Conservation (phyloP, 2,113 vertebrate species). For the Cisticola juncidis region DNA sequence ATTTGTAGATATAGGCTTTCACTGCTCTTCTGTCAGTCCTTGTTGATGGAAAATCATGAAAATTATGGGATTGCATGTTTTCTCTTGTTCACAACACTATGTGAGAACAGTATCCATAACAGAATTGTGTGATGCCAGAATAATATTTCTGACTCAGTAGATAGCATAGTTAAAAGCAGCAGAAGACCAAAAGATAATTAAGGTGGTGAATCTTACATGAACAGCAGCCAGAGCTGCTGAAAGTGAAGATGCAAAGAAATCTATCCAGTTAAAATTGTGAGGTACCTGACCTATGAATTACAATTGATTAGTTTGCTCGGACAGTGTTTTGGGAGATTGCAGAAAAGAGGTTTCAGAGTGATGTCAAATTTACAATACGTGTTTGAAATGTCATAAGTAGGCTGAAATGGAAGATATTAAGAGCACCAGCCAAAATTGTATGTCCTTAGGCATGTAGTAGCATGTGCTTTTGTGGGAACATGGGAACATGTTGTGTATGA, state of each 20-base stretch:
- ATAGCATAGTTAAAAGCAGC: not conserved
- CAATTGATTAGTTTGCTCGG: not conserved
- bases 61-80: not conserved
- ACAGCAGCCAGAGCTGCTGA: not conserved
- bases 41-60: not conserved
- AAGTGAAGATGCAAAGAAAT: not conserved
- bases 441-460: not conserved
- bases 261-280: not conserved
- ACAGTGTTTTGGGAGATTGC: accelerated
- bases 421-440: not conserved
- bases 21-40: not conserved
- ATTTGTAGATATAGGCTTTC: not conserved
- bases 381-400: not conserved
- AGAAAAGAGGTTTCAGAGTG: not conserved
- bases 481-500: not conserved
- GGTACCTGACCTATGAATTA: not conserved
- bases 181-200: not conserved
- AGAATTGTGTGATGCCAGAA: not conserved
- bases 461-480: not conserved
- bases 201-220: not conserved
- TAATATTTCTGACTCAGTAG: not conserved
- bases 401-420: not conserved
- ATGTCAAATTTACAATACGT: accelerated
- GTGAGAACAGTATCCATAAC: not conserved
- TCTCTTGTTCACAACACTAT: not conserved